Evolutionary conservation across 2,797 vertebrate species (phyloP).

Genomic region (Petrocephalus schoutedeni): DNA sequence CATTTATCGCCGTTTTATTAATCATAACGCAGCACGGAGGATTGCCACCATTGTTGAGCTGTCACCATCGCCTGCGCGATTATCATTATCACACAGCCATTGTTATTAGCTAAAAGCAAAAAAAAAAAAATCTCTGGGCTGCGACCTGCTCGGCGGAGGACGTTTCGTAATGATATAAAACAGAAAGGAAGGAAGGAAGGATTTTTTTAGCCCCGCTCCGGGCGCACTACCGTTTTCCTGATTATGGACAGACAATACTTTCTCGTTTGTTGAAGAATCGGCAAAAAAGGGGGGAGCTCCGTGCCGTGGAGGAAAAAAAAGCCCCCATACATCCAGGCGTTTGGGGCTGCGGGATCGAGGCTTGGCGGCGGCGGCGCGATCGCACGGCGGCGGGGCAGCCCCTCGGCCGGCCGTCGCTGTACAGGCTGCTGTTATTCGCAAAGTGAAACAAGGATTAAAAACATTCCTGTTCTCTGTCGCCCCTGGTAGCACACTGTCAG

Average conservation of each 20-base stretch:
- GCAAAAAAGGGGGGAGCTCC: constrained; percentile 25
- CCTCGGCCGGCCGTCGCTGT: constrained; percentile 35
- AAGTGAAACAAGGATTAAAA: constrained; percentile 60
- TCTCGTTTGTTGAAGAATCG: constrained; percentile 38
- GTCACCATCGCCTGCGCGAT: constrained; percentile 26
- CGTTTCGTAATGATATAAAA: constrained; percentile 67
- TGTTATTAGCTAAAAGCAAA: constrained; percentile 30
- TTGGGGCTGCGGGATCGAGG: constrained; percentile 36
- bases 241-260: constrained; percentile 51
- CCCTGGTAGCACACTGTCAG: constrained; percentile 53
- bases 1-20: constrained; percentile 37
- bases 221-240: constrained; percentile 57
- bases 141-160: constrained; percentile 45
- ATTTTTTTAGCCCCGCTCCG: constrained; percentile 51
- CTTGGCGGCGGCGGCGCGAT: constrained; percentile 33
- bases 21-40: constrained; percentile 38
- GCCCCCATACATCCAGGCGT: constrained; percentile 20
- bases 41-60: constrained; percentile 42
- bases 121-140: constrained; percentile 27
- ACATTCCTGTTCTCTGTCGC: constrained; percentile 54
- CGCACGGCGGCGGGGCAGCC: constrained; percentile 44
- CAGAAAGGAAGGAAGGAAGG: constrained; percentile 69
- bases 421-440: constrained; percentile 46
- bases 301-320: constrained; percentile 26
- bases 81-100: constrained; percentile 30